Evolutionary conservation across 2,888 invertebrate genomes (phyloP), one percentile per base, ranked within the genome.

Genomic region (Phengaris arion): DNA sequence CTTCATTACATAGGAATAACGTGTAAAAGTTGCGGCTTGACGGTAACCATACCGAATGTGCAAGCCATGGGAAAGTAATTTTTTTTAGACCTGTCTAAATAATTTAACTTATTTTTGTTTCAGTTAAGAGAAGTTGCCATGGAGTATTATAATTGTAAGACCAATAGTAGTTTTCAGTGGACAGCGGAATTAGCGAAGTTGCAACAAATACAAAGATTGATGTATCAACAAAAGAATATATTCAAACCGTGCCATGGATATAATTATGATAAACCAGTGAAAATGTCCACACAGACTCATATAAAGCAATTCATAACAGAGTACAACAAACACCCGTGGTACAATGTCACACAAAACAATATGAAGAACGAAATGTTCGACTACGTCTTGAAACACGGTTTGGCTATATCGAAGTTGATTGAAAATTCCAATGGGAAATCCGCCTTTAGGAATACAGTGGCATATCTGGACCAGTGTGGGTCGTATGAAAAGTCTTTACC

Each of bases 71-170:
- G 48, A 48, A 48, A 48, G 8, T 35, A 35, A 6, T 0, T 8
- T 48, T 48, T 48, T 48, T 3, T 9, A n/a, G 12, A 15, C 52
- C 52, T 10, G 10, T 52, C 52, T 52, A 73, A 15, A 73, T 68
- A 45, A 55, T 59, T 46, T 13, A 35, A 35, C 35, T 2, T 35
- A 35, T 10, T 70, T 51, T 52, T 74, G 48, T 85, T 84, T 77
- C 86, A 97, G 97, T 84, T 97, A 72, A 95, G 95, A 80, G 96
- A 97, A 92, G 90, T 96, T 48, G 96, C 95, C 45, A 91, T 96
- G 84, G 95, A 96, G 80, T 97, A 97, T 86, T 94, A 95, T 83
- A 96, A 95, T 84, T 97, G 96, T 83, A 88, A 88, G 76, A 93
- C 94, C 64, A 94, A 94, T 78, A 94, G 94, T 77, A 85, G 86